These are phyloP conservation scores for Anas georgica DNA, from an alignment of 2,797 vertebrate genomes.

Conservation along the genomic window DNA sequence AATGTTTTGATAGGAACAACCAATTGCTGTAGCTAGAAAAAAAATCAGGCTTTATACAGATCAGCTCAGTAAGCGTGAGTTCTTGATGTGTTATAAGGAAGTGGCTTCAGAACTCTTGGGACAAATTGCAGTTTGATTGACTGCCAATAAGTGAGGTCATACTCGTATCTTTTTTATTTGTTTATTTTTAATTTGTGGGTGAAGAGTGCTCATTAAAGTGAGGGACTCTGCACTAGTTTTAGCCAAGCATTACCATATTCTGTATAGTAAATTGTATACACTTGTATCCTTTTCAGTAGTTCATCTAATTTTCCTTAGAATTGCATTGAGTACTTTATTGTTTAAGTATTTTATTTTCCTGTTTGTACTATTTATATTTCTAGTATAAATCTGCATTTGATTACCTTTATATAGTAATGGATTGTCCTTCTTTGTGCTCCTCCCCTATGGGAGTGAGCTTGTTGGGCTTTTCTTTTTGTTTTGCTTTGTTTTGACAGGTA, in stretches of 20 bases:
- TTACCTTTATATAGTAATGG: not conserved
- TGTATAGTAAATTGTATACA: slow-evolving; percentile 6
- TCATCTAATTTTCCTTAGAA: slow-evolving; percentile 43
- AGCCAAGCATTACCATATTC: slow-evolving; percentile 32
- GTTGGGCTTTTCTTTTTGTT: not conserved
- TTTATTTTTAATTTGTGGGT: slow-evolving; percentile 71
- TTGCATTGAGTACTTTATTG: not conserved
- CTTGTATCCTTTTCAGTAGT: slow-evolving; percentile 25
- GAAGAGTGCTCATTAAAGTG: slow-evolving; percentile 60
- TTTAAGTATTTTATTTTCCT: not conserved
- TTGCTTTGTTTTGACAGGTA: not conserved
- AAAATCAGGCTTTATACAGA: not conserved
- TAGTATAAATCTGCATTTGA: slow-evolving; percentile 18
- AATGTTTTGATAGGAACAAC: slow-evolving; percentile 31
- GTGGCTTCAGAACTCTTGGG: slow-evolving; percentile 50
- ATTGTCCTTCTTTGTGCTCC: not conserved
- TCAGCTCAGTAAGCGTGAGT: slow-evolving; percentile 5
- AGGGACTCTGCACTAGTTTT: slow-evolving; percentile 28
- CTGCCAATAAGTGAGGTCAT: slow-evolving; percentile 51
- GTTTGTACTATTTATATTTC: slow-evolving; percentile 6
- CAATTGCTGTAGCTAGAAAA: slow-evolving; percentile 19
- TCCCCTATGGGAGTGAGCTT: not conserved
- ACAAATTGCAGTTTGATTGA: slow-evolving; percentile 58
- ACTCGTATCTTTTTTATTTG: slow-evolving; percentile 66
- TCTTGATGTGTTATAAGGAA: slow-evolving; percentile 20